Evolutionary conservation across 2,888 invertebrate species (phyloP), one percentile per base, ranked within the genome.

Genomic region (Agrotis segetum): DNA sequence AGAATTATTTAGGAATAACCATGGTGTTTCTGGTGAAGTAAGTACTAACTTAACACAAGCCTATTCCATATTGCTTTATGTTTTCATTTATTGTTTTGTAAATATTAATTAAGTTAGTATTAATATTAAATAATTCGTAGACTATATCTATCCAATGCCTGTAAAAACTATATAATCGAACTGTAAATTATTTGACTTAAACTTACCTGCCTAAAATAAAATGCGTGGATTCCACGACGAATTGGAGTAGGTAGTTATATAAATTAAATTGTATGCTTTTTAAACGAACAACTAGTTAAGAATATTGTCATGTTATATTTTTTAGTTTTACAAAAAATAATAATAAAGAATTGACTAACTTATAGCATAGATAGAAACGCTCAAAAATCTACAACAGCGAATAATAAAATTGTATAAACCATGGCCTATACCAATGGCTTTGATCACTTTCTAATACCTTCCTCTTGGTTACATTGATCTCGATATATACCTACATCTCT

Each of bases 81-180:
- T 74, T 65, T 71, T 58, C 62, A 59, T 60, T 29, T 72, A 71
- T 65, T 70, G 62, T 79, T 78, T 81, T 86, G 86, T 86, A 87
- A 74, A 86, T 86, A 86, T 79, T 75, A 81, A 70, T 65, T 87
- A 84, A 78, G 79, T 85, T 79, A 82, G 74, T 56, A 58, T 78
- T 78, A 78, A 64, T 68, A 62, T 77, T 75, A 84, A 69, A 60
- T 66, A 60, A 66, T 71, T 49, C 53, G 40, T 74, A 76, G 72
- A 53, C n/a, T n/a, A n/a, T 61, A 76, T 63, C 52, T 70, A 61
- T 67, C 29, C 60, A 21, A 75, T 86, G 74, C 75, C 78, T 84
- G 61, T 78, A 74, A 75, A 81, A 71, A 65, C 52, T 67, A 59
- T 52, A 64, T 58, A 64, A 77, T 19, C 17, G 19, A 63, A 72